phyloP scores from a whole-genome alignment of 1,140 invertebrate species.

The Hycleus cichorii region DNA sequence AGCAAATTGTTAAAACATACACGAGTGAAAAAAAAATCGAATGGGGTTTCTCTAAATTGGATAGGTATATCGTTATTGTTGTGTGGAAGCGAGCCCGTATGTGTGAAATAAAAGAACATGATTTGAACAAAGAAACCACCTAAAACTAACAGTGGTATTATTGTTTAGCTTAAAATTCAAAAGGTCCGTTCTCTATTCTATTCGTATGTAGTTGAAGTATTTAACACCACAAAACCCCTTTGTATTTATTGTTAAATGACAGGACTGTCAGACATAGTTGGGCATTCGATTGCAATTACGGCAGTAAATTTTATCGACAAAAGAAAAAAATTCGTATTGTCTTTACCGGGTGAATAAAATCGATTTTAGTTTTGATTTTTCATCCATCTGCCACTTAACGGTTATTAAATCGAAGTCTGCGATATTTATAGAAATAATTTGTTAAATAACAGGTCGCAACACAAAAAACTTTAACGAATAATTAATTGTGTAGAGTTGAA shows the following conservation, averaged over 20 bases:
- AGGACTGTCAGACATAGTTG: conserved; percentile 1
- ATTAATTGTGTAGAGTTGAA: conserved; percentile 7
- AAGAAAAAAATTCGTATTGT: not conserved
- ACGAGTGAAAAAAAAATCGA: no score
- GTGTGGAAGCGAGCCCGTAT: not conserved
- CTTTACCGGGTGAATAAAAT: conserved; percentile 1
- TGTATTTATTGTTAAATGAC: conserved; percentile 10
- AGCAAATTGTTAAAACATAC: no score
- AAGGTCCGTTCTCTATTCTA: not conserved
- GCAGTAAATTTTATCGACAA: not conserved
- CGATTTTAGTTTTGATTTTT: conserved; percentile 2
- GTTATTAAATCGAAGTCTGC: no score
- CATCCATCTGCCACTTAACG: not conserved
- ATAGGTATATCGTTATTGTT: not conserved
- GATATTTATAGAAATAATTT: no score
- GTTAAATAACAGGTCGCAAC: conserved; percentile 6
- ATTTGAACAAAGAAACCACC: conserved; percentile 16
- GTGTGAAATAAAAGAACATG: conserved; percentile 10
- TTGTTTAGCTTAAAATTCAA: conserved; percentile 16
- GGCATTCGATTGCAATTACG: not conserved
- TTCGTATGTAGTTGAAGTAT: conserved; percentile 7
- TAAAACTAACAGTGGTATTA: conserved; percentile 9
- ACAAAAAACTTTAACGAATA: conserved; percentile 3
- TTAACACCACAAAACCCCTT: conserved; percentile 19
- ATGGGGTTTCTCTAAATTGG: no score